Conservation (phyloP, 2,113 vertebrate genomes). For the Charadrius vociferus region DNA sequence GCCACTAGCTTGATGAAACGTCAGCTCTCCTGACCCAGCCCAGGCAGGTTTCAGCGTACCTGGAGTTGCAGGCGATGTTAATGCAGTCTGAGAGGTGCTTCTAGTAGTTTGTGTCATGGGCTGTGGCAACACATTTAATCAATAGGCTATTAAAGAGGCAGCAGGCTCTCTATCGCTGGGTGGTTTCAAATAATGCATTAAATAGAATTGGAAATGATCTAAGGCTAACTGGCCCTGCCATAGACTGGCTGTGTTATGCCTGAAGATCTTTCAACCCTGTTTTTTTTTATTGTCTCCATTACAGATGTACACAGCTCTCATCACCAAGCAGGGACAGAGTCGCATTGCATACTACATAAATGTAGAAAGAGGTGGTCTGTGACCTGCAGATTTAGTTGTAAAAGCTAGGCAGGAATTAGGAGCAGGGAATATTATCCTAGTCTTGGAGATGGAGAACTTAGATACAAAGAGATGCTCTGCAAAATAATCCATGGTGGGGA, state of each 20-base stretch:
- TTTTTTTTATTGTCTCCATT: background rate
- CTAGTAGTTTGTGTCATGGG: background rate
- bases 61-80: background rate
- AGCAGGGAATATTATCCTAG: background rate
- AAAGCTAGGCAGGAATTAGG: background rate
- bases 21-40: background rate
- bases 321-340: background rate
- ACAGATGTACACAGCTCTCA: background rate
- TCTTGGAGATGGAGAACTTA: background rate
- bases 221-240: background rate
- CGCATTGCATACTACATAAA: fast-evolving
- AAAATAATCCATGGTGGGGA: too few relatives aligned
- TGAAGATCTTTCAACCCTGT: background rate
- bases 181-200: background rate
- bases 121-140: background rate
- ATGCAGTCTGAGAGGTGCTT: background rate
- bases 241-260: background rate
- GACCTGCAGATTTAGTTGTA: background rate
- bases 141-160: background rate
- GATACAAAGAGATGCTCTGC: background rate
- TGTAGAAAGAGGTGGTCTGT: background rate
- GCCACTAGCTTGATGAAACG: fast-evolving
- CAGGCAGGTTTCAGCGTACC: background rate
- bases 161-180: background rate
- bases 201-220: background rate